Conservation (phyloP, 1,140 invertebrate species). For the Halictus rubicundus region DNA sequence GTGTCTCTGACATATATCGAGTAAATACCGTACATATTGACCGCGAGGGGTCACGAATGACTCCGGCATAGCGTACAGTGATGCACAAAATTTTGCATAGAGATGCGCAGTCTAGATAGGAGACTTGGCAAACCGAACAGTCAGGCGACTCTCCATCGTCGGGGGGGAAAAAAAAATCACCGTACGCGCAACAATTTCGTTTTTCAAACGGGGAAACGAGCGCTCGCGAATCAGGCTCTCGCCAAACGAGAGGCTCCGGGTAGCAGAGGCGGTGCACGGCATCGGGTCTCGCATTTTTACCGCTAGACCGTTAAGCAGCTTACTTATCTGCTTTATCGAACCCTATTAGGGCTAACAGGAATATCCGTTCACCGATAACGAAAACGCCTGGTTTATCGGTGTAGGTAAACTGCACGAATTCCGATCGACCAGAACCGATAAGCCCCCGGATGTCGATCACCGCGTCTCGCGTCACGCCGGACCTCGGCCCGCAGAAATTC, state of each 20-base stretch:
- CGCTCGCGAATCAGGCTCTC: constrained; percentile 1
- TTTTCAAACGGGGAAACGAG: not conserved
- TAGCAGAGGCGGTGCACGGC: not conserved
- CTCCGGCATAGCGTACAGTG: too few relatives aligned
- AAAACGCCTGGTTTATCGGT: constrained; percentile 40
- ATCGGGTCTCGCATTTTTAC: constrained; percentile 29
- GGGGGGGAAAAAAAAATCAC: too few relatives aligned
- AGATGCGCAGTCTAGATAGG: too few relatives aligned
- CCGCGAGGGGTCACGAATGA: too few relatives aligned
- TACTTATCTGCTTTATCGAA: constrained; percentile 46
- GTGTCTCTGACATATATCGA: too few relatives aligned
- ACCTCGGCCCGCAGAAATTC: not conserved
- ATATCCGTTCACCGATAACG: constrained; percentile 45
- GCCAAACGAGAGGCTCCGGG: not conserved
- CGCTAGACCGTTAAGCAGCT: constrained; percentile 40
- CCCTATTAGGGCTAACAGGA: constrained; percentile 50
- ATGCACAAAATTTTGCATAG: too few relatives aligned
- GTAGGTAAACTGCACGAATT: constrained; percentile 18
- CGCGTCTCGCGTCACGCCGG: not conserved
- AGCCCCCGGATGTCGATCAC: constrained; percentile 22
- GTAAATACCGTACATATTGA: too few relatives aligned
- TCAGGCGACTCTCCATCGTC: not conserved
- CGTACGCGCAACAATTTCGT: not conserved
- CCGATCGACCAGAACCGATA: constrained; percentile 11
- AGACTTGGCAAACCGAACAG: too few relatives aligned